Conservation (phyloP, 2,888 invertebrate genomes). For the Ormyrus pomaceus region DNA sequence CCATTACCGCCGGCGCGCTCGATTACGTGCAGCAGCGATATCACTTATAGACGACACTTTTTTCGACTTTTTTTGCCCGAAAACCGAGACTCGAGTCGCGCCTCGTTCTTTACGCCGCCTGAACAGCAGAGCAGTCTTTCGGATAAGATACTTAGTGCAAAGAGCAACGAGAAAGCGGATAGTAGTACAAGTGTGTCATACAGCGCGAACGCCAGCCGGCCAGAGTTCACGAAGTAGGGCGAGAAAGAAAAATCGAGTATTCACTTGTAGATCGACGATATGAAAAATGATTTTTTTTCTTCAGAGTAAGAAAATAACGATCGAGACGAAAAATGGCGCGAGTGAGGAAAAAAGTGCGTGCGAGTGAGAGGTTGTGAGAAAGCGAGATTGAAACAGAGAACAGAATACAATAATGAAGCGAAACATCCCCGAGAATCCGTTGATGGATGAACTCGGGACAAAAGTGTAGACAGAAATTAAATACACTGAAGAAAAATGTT, state of each 20-base stretch:
- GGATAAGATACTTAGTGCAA: not conserved
- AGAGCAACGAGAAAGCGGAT: not conserved
- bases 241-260: slow-evolving; percentile 44
- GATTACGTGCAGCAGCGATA: not conserved
- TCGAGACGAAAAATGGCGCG: slow-evolving; percentile 1
- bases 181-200: not conserved
- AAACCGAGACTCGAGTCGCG: too few relatives aligned
- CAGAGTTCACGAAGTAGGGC: slow-evolving; percentile 19
- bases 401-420: slow-evolving; percentile 8
- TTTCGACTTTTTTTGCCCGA: too few relatives aligned
- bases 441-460: not conserved
- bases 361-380: slow-evolving; percentile 26
- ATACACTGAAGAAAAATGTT: slow-evolving; percentile 36
- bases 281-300: slow-evolving; percentile 25
- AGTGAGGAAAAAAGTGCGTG: slow-evolving; percentile 22
- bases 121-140: not conserved
- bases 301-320: not conserved
- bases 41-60: too few relatives aligned
- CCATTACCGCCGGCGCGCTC: slow-evolving; percentile 49
- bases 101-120: too few relatives aligned
- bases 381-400: slow-evolving; percentile 24
- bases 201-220: too few relatives aligned
- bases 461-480: slow-evolving; percentile 32
- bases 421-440: slow-evolving; percentile 19
- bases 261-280: slow-evolving; percentile 45